Conservation (phyloP, 1,140 invertebrate genomes). For the Aphis gossypii region DNA sequence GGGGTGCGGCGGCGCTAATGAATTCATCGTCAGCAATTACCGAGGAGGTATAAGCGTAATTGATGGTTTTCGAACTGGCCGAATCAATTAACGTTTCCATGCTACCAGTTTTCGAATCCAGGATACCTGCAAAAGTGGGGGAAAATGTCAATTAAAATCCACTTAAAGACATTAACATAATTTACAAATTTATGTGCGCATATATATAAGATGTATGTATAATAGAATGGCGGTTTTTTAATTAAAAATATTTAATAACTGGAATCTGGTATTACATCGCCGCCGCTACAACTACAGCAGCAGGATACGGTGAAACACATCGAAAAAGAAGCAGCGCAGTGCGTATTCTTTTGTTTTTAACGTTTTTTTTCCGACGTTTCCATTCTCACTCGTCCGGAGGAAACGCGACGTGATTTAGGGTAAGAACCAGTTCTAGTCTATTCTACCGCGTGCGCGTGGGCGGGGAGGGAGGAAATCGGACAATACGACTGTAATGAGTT, state of each 20-base stretch:
- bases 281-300: neutral
- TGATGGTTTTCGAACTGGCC: constrained; percentile 43
- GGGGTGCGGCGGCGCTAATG: neutral
- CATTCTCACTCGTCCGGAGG: neutral
- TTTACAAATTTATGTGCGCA: constrained; percentile 3
- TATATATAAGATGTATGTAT: neutral
- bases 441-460: neutral
- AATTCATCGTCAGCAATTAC: constrained; percentile 40
- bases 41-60: constrained; percentile 52
- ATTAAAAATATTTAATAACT: constrained; percentile 47
- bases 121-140: constrained; percentile 62
- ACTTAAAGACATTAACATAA: constrained; percentile 55
- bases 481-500: constrained; percentile 49
- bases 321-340: neutral
- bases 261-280: neutral
- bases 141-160: constrained; percentile 52
- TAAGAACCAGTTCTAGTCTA: constrained; percentile 52
- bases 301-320: neutral
- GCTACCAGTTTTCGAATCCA: constrained; percentile 48
- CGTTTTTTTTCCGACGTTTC: neutral
- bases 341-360: neutral
- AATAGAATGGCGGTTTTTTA: neutral
- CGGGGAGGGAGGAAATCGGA: neutral
- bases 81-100: constrained; percentile 56
- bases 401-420: neutral